These are phyloP conservation scores for Apis laboriosa DNA, from an alignment of 1,140 invertebrate genomes.

Conservation along the genomic window DNA sequence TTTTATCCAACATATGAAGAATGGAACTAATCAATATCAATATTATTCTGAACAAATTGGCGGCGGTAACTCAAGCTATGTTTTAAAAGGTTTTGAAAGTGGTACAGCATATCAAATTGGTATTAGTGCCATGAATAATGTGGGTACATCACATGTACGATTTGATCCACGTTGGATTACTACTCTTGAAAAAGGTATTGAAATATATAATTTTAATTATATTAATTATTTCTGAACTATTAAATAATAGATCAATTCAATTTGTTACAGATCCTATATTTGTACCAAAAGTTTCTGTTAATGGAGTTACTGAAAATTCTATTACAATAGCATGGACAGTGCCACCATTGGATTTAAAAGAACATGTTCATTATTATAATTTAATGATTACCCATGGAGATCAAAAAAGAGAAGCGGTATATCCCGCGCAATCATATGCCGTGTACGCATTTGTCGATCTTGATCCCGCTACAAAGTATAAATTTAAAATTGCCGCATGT, in stretches of 20 bases:
- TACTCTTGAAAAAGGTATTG: conserved; percentile 83
- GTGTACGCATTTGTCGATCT: conserved; percentile 89
- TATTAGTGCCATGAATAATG: conserved; percentile 81
- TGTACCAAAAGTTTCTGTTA: conserved; percentile 88
- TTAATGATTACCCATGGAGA: conserved; percentile 85
- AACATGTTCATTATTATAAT: conserved; percentile 89
- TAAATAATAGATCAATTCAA: conserved; percentile 3
- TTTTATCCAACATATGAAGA: conserved; percentile 84
- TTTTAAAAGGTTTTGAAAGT: conserved; percentile 83
- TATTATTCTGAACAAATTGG: conserved; percentile 82
- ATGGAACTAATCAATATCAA: conserved; percentile 81
- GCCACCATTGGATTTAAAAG: conserved; percentile 84
- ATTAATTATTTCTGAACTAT: background rate
- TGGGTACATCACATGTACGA: conserved; percentile 80
- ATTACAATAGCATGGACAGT: conserved; percentile 89
- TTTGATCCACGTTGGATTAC: conserved; percentile 81
- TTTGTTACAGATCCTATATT: conserved; percentile 86
- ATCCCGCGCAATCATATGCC: conserved; percentile 84
- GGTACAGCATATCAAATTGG: conserved; percentile 84
- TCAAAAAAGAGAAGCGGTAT: conserved; percentile 83
- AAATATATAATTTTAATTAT: background rate
- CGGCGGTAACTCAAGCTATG: conserved; percentile 83
- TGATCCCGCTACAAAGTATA: conserved; percentile 88
- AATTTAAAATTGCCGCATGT: conserved; percentile 89
- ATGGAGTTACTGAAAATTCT: conserved; percentile 88